Conservation (phyloP, 1,140 invertebrate genomes). For the Centruroides sculpturatus region DNA sequence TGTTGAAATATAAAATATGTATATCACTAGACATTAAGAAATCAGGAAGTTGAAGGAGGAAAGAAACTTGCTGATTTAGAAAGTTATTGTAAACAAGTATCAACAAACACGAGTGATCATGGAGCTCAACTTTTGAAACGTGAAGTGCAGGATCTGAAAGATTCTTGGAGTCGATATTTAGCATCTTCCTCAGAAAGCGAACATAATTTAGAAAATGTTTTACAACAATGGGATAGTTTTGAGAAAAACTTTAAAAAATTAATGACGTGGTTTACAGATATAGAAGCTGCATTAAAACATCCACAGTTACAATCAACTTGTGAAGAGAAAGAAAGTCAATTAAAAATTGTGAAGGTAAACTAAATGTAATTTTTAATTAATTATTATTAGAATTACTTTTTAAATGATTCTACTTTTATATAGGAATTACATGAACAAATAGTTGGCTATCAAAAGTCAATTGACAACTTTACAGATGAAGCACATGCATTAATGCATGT, state of each 20-base stretch:
- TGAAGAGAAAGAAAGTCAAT: conserved; percentile 58
- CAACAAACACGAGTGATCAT: conserved; percentile 57
- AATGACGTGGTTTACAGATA: conserved; percentile 66
- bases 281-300: conserved; percentile 50
- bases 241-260: conserved; percentile 61
- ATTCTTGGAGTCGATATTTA: conserved; percentile 40
- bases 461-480: conserved; percentile 77
- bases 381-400: too few species aligned
- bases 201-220: conserved; percentile 44
- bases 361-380: too few species aligned
- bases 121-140: conserved; percentile 54
- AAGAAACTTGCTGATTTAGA: conserved; percentile 52
- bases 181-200: conserved; percentile 26
- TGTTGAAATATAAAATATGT: too few species aligned
- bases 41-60: conserved; percentile 51
- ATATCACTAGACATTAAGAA: conserved; percentile 39
- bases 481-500: conserved; percentile 71
- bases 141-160: conserved; percentile 45
- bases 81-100: conserved; percentile 47
- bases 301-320: conserved; percentile 65
- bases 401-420: conserved; percentile 2
- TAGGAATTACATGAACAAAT: conserved; percentile 41
- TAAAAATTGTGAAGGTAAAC: conserved; percentile 47
- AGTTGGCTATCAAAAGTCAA: conserved; percentile 50
- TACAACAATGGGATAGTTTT: conserved; percentile 75